A percentile compares a stretch with the other conserved stretches of the same genome.
Evolutionary conservation across 1,140 invertebrate genomes (phyloP).

Genomic region (Bombus impatiens): DNA sequence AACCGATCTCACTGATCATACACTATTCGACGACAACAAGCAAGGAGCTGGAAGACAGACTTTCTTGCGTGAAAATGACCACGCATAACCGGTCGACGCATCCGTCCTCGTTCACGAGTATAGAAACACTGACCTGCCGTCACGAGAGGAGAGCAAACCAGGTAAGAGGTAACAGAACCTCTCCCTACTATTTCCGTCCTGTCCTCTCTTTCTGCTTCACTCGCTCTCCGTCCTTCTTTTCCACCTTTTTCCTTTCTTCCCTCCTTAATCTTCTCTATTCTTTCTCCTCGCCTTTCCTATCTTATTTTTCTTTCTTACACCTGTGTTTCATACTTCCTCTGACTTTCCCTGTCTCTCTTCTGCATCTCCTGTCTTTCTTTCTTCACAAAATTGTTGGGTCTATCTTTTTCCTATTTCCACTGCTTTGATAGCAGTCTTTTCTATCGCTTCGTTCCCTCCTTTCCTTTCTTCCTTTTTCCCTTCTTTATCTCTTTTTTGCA

Average conservation of each 20-base stretch:
- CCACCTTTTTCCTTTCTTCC: slow-evolving; percentile 1
- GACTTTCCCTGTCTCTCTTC: neutral
- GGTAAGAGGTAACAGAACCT: slow-evolving; percentile 73
- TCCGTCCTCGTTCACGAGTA: slow-evolving; percentile 65
- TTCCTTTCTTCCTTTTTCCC: neutral
- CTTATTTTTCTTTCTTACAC: neutral
- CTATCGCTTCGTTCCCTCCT: neutral
- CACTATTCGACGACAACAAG: neutral
- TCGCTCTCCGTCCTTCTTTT: neutral
- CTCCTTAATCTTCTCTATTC: neutral
- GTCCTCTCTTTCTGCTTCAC: slow-evolving; percentile 30
- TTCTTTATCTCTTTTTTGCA: neutral
- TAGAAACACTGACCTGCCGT: slow-evolving; percentile 77
- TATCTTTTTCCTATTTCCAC: neutral
- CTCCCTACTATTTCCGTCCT: slow-evolving; percentile 56
- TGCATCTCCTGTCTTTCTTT: neutral
- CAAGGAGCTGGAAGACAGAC: neutral
- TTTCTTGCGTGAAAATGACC: neutral
- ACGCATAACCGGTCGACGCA: slow-evolving; percentile 27
- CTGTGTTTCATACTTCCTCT: neutral
- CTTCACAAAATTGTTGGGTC: no score
- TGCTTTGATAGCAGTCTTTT: neutral
- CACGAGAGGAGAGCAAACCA: slow-evolving; percentile 69
- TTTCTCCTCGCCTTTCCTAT: neutral
- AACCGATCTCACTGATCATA: slow-evolving; percentile 9